These are phyloP conservation scores for Rhinogobius similis DNA, from an alignment of 2,113 vertebrate genomes.

Conservation along the genomic window DNA sequence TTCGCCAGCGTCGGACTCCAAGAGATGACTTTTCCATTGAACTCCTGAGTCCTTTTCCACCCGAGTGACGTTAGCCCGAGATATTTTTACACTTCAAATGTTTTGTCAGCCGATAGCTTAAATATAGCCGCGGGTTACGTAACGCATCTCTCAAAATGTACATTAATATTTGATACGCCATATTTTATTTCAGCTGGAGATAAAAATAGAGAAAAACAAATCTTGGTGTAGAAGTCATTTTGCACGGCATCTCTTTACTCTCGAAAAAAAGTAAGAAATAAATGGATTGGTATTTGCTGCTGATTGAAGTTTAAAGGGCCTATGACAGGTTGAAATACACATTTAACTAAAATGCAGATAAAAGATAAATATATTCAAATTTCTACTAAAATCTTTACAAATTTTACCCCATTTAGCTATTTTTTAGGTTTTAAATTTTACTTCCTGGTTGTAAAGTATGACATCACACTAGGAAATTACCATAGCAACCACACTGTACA, in stretches of 20 bases:
- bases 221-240: not conserved
- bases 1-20: conserved; percentile 28
- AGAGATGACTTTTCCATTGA: conserved; percentile 49
- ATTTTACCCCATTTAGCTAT: no score
- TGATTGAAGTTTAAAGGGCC: no score
- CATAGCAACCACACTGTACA: no score
- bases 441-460: no score
- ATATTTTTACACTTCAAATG: conserved; percentile 40
- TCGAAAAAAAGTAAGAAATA: not conserved
- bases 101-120: conserved; percentile 22
- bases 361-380: no score
- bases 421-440: no score
- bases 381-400: no score
- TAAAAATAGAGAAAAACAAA: conserved; percentile 8
- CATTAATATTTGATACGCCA: not conserved
- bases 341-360: no score
- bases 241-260: not conserved
- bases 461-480: no score
- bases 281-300: not conserved
- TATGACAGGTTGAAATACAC: no score
- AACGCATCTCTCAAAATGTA: not conserved
- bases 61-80: conserved; percentile 31
- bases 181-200: conserved; percentile 3
- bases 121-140: conserved; percentile 6
- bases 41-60: conserved; percentile 34